Base-by-base conservation (phyloP, 2,113 vertebrate genomes). In the Melanerpes formicivorus region DNA sequence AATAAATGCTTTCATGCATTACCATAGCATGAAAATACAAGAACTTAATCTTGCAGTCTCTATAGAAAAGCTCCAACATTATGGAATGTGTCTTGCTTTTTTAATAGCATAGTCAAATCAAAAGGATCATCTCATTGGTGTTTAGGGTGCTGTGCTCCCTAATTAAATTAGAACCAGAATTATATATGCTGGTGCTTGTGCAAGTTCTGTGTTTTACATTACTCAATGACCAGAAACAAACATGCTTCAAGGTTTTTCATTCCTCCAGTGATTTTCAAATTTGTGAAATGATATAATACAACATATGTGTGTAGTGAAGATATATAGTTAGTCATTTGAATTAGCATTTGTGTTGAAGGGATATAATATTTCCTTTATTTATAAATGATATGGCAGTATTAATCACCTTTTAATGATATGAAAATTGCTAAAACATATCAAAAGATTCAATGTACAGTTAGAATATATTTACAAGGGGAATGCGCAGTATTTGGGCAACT, bases 1-100 rank as follows among this genome's bases (percentile, higher is more conserved):
- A 95, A 14, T 65, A 76, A 92, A 87, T 56, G n/a, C 64, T 66
- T 76, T 75, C 81, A 52, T 73, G 13, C 32, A 60, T 90, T 92
- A 88, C 26, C 40, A 13, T 21, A 52, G 42, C 64, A 73, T 81
- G 63, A 81, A 90, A 87, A 76, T 30, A 37, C 18, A 70, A 87
- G 34, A 79, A 65, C 64, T 80, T 74, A 56, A 69, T 84, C 55
- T 94, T 46, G 34, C 63, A 40, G 18, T 50, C 34, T 18, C 46
- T 76, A 5, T 60, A 78, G 70, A 50, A 90, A 65, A 87, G 63
- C 46, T 66, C 25, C 4, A 5, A n/a, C 12, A 27, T 73, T 44
- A 29, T 26, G 44, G 2, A 11, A 22, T 29, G 27, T 69, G 40
- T 62, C 55, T 90, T 44, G 55, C 44, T 88, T 19, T 19, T 54